A percentile compares a stretch with the other conserved stretches of the same genome.
These are phyloP conservation scores for Metacarcinus magister DNA, from an alignment of 2,888 invertebrate genomes.

Conservation along the genomic window DNA sequence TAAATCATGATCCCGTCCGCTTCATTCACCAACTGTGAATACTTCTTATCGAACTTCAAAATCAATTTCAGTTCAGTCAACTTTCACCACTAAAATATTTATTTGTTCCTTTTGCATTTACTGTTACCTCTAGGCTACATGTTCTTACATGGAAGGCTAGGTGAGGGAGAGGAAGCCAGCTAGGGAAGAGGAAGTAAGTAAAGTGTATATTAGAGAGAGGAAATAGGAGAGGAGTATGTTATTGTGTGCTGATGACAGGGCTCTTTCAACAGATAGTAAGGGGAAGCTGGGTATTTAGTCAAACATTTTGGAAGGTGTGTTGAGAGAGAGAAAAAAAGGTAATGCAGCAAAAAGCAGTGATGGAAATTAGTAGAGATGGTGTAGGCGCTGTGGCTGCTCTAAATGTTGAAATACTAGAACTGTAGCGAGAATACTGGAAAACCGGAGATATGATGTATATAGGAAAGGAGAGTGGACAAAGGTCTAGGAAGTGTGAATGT, in stretches of 20 bases:
- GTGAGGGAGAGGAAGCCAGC: not conserved
- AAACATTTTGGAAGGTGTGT: not conserved
- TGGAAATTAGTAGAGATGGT: not conserved
- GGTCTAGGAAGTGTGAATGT: no score
- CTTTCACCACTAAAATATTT: not conserved
- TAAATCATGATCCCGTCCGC: not conserved
- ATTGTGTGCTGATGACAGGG: not conserved
- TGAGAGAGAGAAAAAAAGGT: not conserved
- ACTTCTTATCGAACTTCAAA: not conserved
- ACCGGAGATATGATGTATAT: no score
- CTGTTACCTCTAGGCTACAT: not conserved
- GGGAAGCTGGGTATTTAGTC: not conserved
- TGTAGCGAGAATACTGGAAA: not conserved
- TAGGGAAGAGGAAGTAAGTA: not conserved
- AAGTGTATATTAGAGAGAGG: not conserved
- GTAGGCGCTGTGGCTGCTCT: not conserved
- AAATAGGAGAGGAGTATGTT: not conserved
- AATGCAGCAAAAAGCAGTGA: not conserved
- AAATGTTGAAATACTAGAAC: not conserved
- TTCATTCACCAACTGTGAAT: not conserved
- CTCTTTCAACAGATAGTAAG: not conserved
- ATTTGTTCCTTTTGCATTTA: not conserved
- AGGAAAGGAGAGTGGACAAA: no score
- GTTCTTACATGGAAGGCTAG: not conserved
- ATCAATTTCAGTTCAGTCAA: not conserved